These are phyloP conservation scores for Ibidorhyncha struthersii DNA, from an alignment of 2,113 vertebrate species.

Conservation along the genomic window DNA sequence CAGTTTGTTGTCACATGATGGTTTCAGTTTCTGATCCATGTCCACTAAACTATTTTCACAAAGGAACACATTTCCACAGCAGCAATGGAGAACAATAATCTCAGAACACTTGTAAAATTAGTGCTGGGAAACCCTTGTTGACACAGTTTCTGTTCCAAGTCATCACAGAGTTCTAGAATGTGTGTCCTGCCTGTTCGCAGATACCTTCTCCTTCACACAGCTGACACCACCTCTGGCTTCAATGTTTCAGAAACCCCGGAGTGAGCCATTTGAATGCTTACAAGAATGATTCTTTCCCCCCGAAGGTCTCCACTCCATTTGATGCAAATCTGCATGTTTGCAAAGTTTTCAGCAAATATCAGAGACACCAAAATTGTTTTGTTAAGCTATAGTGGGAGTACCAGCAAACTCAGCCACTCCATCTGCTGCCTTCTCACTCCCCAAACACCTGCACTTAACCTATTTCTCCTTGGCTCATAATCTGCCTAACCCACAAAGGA, in stretches of 20 bases:
- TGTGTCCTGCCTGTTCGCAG: neutral
- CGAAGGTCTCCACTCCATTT: neutral
- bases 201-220: neutral
- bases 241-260: neutral
- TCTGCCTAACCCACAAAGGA: neutral
- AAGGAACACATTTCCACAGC: neutral
- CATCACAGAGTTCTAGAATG: neutral
- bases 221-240: neutral
- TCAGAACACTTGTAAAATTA: neutral
- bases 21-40: neutral
- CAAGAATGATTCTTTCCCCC: neutral
- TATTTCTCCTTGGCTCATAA: neutral
- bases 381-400: neutral
- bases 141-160: neutral
- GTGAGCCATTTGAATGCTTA: neutral
- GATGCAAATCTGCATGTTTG: rapidly evolving
- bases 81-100: neutral
- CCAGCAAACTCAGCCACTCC: neutral
- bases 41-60: neutral
- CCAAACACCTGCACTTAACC: neutral
- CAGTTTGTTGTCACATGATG: neutral
- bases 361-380: neutral
- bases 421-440: neutral
- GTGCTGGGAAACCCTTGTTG: neutral
- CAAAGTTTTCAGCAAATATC: neutral